These are phyloP conservation scores for Etia nguti DNA, from an alignment of 2,113 vertebrate genomes.

Conservation along the genomic window DNA sequence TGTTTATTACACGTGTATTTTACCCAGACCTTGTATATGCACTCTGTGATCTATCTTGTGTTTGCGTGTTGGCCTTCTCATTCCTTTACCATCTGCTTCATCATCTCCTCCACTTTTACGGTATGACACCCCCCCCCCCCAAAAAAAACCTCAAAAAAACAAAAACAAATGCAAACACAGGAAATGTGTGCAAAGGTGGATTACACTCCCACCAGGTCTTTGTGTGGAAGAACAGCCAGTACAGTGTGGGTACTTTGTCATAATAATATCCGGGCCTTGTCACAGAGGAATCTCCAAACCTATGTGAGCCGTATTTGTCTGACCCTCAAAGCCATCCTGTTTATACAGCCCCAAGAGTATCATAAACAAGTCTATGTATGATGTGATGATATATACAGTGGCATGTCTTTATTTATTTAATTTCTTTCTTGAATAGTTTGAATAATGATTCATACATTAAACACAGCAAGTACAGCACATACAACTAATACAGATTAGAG, in stretches of 20 bases:
- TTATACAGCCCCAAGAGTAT: slow-evolving; percentile 35
- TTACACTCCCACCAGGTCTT: not conserved
- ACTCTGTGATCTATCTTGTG: not conserved
- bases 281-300: slow-evolving; percentile 35
- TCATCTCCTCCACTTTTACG: not conserved
- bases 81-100: slow-evolving; percentile 12
- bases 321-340: slow-evolving; percentile 54
- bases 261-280: slow-evolving; percentile 41
- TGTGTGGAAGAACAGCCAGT: not conserved
- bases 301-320: not conserved
- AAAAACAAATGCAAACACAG: not conserved
- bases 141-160: not conserved
- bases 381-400: not conserved
- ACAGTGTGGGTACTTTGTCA: slow-evolving; percentile 28
- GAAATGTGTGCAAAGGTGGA: not conserved
- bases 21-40: not conserved
- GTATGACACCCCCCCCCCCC: not conserved
- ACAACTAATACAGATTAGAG: not conserved
- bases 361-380: slow-evolving; percentile 33
- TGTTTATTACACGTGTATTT: not conserved
- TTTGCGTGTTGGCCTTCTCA: not conserved
- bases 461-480: not conserved
- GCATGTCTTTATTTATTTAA: not conserved
- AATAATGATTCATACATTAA: slow-evolving; percentile 3
- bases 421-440: not conserved